Base-by-base conservation (phyloP, 2,888 invertebrate species). In the Copidosoma aretas region DNA sequence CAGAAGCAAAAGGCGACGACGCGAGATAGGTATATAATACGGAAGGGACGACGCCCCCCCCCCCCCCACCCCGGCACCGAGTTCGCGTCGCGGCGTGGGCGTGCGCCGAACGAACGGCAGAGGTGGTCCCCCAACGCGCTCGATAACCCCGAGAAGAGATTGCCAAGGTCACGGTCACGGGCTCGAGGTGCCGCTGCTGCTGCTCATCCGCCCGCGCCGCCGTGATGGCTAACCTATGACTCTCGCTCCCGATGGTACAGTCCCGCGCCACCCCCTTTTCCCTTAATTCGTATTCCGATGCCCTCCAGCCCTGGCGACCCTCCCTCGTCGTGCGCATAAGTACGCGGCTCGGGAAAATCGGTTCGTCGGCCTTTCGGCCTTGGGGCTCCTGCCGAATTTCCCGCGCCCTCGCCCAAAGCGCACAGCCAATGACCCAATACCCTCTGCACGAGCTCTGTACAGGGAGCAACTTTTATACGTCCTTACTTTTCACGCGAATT, bases 141-240 rank as follows among this genome's bases (percentile, higher is more conserved):
- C 82, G 79, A 83, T 82, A 82, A 82, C 79, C 78, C 78, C 76
- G 71, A 73, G 70, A 56, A 67, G 60, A 67, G 68, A 77, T n/a
- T n/a, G n/a, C n/a, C n/a, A n/a, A n/a, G n/a, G 69, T 73, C 82
- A 83, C 82, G 82, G 82, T 83, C 82, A 82, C 77, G 82, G 82
- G 77, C 81, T 77, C 73, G 77, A 79, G 77, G 76, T 78, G 76
- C 75, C 62, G 60, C 67, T 64, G 32, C 43, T 12, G 43, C 14
- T 12, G 43, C 4, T 17, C 8, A 17, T 12, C 12, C 17, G 43
- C 15, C 12, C 43, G 43, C 3, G 43, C 12, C 2, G 43, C 17
- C 43, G 41, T 14, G 41, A 10, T 14, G 41, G 41, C 41, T 41
- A 41, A 41, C 14, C 41, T 41, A 41, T 41, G 41, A 41, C 10